Conservation (phyloP, 1,140 invertebrate species). For the Drosophila triauraria region DNA sequence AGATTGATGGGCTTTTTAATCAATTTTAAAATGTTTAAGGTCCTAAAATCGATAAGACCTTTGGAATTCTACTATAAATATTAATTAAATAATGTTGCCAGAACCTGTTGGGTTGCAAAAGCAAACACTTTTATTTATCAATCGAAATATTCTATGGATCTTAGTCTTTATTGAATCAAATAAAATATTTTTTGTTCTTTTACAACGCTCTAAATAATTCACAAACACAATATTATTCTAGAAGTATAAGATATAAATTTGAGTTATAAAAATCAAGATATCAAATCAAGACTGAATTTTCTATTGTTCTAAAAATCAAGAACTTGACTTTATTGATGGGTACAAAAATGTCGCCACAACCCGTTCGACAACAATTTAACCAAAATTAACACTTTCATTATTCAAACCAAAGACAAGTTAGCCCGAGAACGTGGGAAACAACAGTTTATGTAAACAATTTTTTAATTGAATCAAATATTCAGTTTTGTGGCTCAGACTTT, state of each 20-base stretch:
- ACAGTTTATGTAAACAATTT: slow-evolving; percentile 6
- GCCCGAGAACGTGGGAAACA: slow-evolving; percentile 32
- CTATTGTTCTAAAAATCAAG: slow-evolving; percentile 4
- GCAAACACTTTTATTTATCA: not conserved
- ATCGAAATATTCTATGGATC: not conserved
- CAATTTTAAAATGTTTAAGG: not conserved
- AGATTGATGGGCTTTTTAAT: not conserved
- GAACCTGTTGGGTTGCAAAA: not conserved
- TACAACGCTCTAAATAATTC: not conserved
- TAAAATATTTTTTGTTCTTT: not conserved
- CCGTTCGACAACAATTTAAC: slow-evolving; percentile 12
- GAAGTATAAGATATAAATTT: no score
- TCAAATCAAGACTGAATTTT: not conserved
- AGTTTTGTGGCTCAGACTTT: not conserved
- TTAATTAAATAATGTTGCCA: no score
- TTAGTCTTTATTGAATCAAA: not conserved
- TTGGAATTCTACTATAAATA: not conserved
- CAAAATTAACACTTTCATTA: slow-evolving; percentile 26
- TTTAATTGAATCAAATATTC: slow-evolving; percentile 1
- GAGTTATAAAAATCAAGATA: not conserved
- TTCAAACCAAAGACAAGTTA: slow-evolving; percentile 19
- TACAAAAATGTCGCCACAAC: slow-evolving; percentile 20
- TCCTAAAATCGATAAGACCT: not conserved
- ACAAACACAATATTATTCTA: not conserved
- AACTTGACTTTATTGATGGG: slow-evolving; percentile 5